phyloP scores from a whole-genome alignment of 2,888 invertebrate species.

The Limenitis camilla region DNA sequence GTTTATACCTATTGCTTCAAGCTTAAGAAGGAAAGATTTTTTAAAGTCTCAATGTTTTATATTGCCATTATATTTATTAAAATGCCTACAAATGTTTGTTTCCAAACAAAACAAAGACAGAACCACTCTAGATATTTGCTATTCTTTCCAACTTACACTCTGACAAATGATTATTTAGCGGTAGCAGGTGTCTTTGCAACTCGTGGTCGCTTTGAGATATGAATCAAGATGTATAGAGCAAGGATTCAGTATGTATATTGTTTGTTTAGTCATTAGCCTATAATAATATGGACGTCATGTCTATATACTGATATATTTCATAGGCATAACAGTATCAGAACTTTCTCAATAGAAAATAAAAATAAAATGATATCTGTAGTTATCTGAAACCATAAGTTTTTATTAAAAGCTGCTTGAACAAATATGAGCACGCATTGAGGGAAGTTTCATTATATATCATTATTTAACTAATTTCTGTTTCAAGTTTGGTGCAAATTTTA shows the following conservation, averaged over 20 bases:
- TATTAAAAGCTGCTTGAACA: too few species aligned
- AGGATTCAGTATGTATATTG: conserved; percentile 14
- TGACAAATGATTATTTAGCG: conserved; percentile 68
- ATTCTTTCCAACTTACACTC: conserved; percentile 64
- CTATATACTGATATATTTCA: background rate
- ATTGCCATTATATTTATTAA: conserved; percentile 9
- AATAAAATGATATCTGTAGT: too few species aligned
- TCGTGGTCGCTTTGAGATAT: conserved; percentile 24
- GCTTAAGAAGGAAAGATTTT: too few species aligned
- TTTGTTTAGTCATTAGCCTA: conserved; percentile 2
- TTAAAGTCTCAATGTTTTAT: too few species aligned
- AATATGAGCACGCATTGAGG: too few species aligned
- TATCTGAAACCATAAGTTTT: too few species aligned
- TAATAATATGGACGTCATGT: background rate
- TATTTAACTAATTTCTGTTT: too few species aligned
- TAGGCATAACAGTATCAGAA: background rate
- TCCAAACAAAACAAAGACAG: conserved; percentile 47
- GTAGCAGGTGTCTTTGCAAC: conserved; percentile 47
- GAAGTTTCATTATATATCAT: too few species aligned
- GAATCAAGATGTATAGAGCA: conserved; percentile 23
- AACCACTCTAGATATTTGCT: conserved; percentile 66
- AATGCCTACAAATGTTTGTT: conserved; percentile 28
- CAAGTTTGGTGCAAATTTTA: too few species aligned
- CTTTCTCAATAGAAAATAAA: background rate
- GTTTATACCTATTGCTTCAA: too few species aligned